Conservation (phyloP, 2,113 vertebrate genomes). For the Tragelaphus scriptus region DNA sequence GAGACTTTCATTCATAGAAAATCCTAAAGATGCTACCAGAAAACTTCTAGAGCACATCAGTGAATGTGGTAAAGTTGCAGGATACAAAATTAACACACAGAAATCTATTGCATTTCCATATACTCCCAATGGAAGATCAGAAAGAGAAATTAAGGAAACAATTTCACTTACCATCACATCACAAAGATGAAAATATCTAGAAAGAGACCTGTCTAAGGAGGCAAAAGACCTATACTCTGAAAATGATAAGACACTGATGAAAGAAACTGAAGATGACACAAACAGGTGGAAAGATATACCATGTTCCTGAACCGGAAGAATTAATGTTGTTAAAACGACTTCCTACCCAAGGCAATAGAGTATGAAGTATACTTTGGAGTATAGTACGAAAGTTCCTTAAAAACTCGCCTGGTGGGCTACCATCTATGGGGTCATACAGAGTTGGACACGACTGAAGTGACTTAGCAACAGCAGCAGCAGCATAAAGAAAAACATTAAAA, state of each 20-base stretch:
- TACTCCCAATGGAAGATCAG: not conserved
- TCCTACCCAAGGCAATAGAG: not conserved
- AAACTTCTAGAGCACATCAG: not conserved
- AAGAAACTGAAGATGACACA: not conserved
- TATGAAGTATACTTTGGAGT: too few relatives aligned
- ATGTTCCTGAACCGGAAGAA: not conserved
- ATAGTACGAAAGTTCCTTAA: not conserved
- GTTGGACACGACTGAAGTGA: too few relatives aligned
- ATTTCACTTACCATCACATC: not conserved
- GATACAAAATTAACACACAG: not conserved
- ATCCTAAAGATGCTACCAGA: not conserved
- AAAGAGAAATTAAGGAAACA: not conserved
- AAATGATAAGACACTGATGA: not conserved
- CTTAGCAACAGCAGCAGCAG: too few relatives aligned
- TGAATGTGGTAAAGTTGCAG: not conserved
- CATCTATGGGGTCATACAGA: too few relatives aligned
- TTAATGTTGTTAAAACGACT: not conserved
- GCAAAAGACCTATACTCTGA: not conserved
- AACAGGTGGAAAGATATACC: not conserved
- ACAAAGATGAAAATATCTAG: not conserved
- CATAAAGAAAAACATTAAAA: not conserved
- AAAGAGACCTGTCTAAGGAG: not conserved
- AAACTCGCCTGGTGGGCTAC: not conserved
- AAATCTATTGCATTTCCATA: not conserved
- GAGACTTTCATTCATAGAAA: not conserved